Conservation (phyloP, 1,140 invertebrate species). For the Bombus sibiricus region DNA sequence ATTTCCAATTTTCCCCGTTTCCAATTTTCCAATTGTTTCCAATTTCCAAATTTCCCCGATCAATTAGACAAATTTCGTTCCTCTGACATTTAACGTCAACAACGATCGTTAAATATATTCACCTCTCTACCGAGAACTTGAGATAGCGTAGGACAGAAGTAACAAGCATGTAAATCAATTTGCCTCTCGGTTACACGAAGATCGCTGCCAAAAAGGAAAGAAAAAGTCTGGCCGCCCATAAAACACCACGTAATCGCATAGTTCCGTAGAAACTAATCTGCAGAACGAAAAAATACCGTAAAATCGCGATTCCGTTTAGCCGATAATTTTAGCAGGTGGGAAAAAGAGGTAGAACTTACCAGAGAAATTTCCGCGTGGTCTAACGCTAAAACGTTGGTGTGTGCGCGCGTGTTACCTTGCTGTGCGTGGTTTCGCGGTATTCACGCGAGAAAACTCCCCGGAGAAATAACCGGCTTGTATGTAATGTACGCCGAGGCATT, state of each 20-base stretch:
- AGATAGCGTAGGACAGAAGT: too few relatives aligned
- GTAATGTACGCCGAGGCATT: conserved; percentile 78
- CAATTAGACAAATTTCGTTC: too few relatives aligned
- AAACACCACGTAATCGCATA: not conserved
- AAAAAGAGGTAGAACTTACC: not conserved
- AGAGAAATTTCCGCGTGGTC: conserved; percentile 29
- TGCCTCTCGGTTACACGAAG: too few relatives aligned
- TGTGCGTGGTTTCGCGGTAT: conserved; percentile 71
- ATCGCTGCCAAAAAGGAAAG: not conserved
- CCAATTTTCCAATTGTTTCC: too few relatives aligned
- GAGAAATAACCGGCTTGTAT: conserved; percentile 79
- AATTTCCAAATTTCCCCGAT: too few relatives aligned
- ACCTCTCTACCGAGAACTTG: too few relatives aligned
- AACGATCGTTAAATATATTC: too few relatives aligned
- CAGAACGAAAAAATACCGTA: not conserved
- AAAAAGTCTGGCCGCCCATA: not conserved
- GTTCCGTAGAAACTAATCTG: not conserved
- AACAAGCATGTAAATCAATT: too few relatives aligned
- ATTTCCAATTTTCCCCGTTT: too few relatives aligned
- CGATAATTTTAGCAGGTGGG: not conserved
- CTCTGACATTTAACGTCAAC: too few relatives aligned
- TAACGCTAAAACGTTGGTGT: not conserved
- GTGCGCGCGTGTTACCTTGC: not conserved
- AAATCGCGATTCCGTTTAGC: conserved; percentile 11
- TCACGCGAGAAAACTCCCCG: conserved; percentile 78